Evolutionary conservation across 2,888 invertebrate genomes (phyloP).

Genomic region (Archaeoteleia sp.): DNA sequence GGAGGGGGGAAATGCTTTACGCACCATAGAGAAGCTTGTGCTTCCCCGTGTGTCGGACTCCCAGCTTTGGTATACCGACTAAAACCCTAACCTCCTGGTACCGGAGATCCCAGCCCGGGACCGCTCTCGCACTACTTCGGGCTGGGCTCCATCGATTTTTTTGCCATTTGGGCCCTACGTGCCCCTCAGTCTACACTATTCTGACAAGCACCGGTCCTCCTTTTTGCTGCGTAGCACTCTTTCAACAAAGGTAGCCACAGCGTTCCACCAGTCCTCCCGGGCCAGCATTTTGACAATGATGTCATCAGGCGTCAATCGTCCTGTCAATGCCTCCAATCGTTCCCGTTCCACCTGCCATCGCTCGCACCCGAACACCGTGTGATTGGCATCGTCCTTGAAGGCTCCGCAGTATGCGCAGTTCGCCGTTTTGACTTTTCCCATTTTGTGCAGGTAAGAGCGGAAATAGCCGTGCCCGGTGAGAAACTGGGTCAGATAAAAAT

Average conservation of each 20-base stretch:
- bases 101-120: too few relatives aligned
- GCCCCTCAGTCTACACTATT: not conserved
- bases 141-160: too few relatives aligned
- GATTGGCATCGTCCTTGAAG: constrained; percentile 35
- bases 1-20: too few relatives aligned
- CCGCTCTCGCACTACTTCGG: too few relatives aligned
- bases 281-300: not conserved
- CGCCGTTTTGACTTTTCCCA: constrained; percentile 29
- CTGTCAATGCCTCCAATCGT: not conserved
- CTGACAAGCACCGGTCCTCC: too few relatives aligned
- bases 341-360: constrained; percentile 11
- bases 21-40: too few relatives aligned
- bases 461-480: constrained; percentile 56
- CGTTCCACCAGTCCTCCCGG: not conserved
- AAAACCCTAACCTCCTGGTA: too few relatives aligned
- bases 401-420: constrained; percentile 30
- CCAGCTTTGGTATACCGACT: too few relatives aligned
- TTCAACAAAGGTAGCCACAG: constrained; percentile 3
- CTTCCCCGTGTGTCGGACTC: too few relatives aligned
- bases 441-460: constrained; percentile 41
- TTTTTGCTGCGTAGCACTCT: not conserved
- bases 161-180: too few relatives aligned
- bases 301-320: not conserved
- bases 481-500: constrained; percentile 54
- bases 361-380: constrained; percentile 49